Base-by-base conservation (phyloP, 2,113 vertebrate genomes). In the Stegastes partitus region DNA sequence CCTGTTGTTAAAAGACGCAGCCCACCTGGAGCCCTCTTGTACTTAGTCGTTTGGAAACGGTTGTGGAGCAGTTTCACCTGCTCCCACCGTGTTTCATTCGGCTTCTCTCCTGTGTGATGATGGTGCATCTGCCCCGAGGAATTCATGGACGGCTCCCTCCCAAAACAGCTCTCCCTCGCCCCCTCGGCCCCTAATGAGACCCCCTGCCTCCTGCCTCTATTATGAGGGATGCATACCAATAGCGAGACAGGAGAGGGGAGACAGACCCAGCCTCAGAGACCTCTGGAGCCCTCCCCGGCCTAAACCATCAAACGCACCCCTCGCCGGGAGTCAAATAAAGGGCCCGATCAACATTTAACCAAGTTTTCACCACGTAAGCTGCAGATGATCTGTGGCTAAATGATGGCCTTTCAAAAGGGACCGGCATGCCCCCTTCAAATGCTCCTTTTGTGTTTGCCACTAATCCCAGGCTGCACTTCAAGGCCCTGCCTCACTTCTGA, bases 381-480 rank as follows among this genome's bases (percentile, higher is more conserved):
- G 55, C 83, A 74, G 91, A 86, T 93, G 87, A 93, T 93, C 87
- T 81, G 54, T 44, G 79, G 86, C 90, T 90, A 91, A 91, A 91
- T 92, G 86, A 91, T 74, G 90, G 77, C 51, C 92, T 91, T 92
- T 91, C 74, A 89, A 91, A 90, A 86, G 82, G 73, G 88, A 83
- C 87, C 87, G 25, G 12, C 45, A 57, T 25, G 44, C 80, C 89
- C 79, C 73, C 83, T 81, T 65, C 79, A 64, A 82, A 87, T 66
- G 55, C 84, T 93, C 71, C 93, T 83, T 93, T 94, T 94, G 91
- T 94, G 82, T 81, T 82, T 9, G 57, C 77, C 79, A 22, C 82
- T 94, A 95, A 95, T 94, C 89, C 21, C 4, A 59, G 68, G 50
- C 59, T 80, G 79, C 88, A 91, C 94, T 94, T 93, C 92, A 94